Evolutionary conservation across 2,113 vertebrate species (phyloP), one percentile per base, ranked within the genome.

Genomic region (Malurus elegans): DNA sequence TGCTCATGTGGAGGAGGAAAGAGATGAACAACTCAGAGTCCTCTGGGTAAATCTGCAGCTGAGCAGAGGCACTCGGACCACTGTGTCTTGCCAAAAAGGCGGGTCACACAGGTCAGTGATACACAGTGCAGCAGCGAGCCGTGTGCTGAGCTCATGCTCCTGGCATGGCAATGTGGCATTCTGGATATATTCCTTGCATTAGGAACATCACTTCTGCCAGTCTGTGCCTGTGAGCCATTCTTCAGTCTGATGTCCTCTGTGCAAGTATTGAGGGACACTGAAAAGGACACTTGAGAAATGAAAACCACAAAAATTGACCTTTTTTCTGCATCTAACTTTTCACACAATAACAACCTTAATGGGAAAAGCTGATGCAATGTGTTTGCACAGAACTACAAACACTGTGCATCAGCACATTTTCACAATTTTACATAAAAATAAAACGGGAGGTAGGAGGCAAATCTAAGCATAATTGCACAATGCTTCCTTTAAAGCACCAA

Each of bases 141-240:
- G 8, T 4, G 64, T 12, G 47, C 90, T 66, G 69, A 94, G 56
- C 47, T 73, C 34, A 4, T 2, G 60, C 32, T 74, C 15, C 73
- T 0, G 0, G 58, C 81, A 51, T 0, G 0, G 60, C 34, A n/a
- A 2, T 2, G 36, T 36, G 56, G 40, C 34, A 8, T 45, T 34
- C 65, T 71, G 90, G 65, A 81, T 74, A 19, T 34, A 71, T 15
- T 75, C 40, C 29, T 26, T 34, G 20, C 32, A 13, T 71, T 42
- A 40, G 24, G 66, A 58, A 62, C 47, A 17, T 48, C 10, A 26
- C 38, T 85, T 66, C 69, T 81, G 56, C 56, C 44, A 38, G 44
- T 21, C 74, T 2, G 1, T 47, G 88, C 24, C 70, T 44, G 29
- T 0, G 0, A 82, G 86, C 18, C 61, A 25, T 58, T 78, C 69